Percentiles rank a stretch among this genome's conserved stretches.
Conservation (phyloP, 1,140 invertebrate genomes). For the Atta texana region DNA sequence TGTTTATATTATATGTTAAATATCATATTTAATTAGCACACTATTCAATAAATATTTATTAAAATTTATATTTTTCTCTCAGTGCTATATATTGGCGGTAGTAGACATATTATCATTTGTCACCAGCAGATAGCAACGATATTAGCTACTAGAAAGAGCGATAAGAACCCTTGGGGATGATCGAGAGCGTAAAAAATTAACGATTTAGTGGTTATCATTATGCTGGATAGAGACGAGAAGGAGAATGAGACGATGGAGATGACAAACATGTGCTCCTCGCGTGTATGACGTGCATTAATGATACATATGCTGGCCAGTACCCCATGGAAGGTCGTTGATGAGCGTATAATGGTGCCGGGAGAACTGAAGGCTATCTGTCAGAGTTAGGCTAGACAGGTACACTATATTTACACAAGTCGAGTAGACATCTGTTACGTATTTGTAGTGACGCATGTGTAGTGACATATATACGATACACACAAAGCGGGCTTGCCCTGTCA, state of each 20-base stretch:
- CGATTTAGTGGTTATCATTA: conserved; percentile 31
- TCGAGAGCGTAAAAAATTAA: conserved; percentile 20
- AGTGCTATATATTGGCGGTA: not conserved
- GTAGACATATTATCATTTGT: conserved; percentile 11
- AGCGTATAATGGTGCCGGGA: conserved; percentile 79
- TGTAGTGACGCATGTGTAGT: not conserved
- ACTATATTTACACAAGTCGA: conserved; percentile 78
- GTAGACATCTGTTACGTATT: conserved; percentile 77
- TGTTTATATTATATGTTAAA: too few species aligned
- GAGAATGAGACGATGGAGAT: conserved; percentile 16
- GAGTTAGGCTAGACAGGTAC: conserved; percentile 75
- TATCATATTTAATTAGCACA: too few species aligned
- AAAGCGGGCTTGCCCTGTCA: not conserved
- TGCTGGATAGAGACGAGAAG: not conserved
- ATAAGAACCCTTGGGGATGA: not conserved
- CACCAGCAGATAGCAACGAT: not conserved
- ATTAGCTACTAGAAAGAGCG: conserved; percentile 17
- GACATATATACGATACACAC: not conserved
- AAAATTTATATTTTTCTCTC: not conserved
- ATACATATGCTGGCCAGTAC: conserved; percentile 68
- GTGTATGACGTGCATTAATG: conserved; percentile 69
- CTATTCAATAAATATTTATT: too few species aligned
- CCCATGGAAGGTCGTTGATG: conserved; percentile 78
- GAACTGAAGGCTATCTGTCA: conserved; percentile 62
- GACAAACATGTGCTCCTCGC: conserved; percentile 50